Evolutionary conservation across 2,113 vertebrate genomes (phyloP).

Genomic region (Pachyramphus minor): DNA sequence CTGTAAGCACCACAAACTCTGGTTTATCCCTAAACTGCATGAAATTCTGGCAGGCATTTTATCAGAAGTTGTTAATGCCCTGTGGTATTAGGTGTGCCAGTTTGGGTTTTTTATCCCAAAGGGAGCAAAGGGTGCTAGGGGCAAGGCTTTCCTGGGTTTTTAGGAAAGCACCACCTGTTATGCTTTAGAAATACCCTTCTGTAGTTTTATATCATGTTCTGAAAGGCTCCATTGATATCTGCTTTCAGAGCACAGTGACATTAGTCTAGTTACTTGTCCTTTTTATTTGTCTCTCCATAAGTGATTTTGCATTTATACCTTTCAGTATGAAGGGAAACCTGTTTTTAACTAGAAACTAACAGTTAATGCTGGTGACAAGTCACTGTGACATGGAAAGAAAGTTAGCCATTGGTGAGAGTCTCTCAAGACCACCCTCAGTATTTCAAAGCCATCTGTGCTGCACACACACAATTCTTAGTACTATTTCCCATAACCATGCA

Average conservation of each 20-base stretch:
- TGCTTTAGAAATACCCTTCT: background rate
- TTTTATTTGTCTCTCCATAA: background rate
- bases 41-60: background rate
- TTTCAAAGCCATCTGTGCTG: background rate
- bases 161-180: background rate
- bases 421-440: background rate
- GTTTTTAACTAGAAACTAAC: background rate
- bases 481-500: background rate
- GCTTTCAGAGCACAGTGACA: background rate
- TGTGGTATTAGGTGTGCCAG: background rate
- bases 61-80: background rate
- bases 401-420: background rate
- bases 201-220: background rate
- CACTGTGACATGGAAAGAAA: background rate
- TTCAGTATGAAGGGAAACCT: background rate
- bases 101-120: accelerated
- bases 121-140: background rate
- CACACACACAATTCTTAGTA: background rate
- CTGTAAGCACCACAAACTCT: background rate
- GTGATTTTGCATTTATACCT: background rate
- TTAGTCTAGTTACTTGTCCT: background rate
- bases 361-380: background rate
- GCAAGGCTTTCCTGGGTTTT: background rate
- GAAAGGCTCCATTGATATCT: background rate
- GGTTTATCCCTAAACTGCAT: background rate